Evolutionary conservation across 2,888 invertebrate genomes (phyloP), one percentile per base, ranked within the genome.

Genomic region (Spodoptera littoralis): DNA sequence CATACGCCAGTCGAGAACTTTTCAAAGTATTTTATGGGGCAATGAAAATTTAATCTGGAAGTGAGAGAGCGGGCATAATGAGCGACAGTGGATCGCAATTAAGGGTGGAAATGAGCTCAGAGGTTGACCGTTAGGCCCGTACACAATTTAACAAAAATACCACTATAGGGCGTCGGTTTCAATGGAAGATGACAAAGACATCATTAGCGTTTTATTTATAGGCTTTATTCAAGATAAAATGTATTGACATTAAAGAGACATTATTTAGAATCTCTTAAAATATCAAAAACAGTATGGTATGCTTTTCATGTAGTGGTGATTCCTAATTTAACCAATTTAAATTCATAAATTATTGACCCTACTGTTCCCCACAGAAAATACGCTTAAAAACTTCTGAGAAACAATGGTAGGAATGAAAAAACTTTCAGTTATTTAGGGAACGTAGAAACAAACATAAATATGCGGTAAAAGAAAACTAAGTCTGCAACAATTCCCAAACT

Each of bases 61-160:
- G 60, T 59, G 57, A 54, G 65, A 70, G 64, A 57, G 71, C 54
- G 49, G 54, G 65, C 71, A 76, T 83, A 84, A 86, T 83, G 81
- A 83, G 77, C 81, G 83, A 79, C 83, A 78, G 77, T 73, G 82
- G 79, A 80, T 83, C 76, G 84, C 84, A 85, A 85, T 87, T 86
- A 85, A 74, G 76, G 68, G 75, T 61, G 73, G 65, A 69, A 77
- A 72, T 70, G 75, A 67, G 69, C 58, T 56, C 71, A 36, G 36
- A 36, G 36, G 36, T 36, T 75, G 77, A 79, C 81, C 80, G 81
- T 78, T 76, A 54, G 51, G 27, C 43, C 49, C 57, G 57, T 60
- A 77, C 51, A 72, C 70, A 72, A 72, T 80, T 68, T 72, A 69
- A 66, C 54, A 63, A 69, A 70, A 72, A 72, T 74, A 64, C 56